Evolutionary conservation across 2,113 vertebrate genomes (phyloP).

Genomic region (Eptatretus burgeri): DNA sequence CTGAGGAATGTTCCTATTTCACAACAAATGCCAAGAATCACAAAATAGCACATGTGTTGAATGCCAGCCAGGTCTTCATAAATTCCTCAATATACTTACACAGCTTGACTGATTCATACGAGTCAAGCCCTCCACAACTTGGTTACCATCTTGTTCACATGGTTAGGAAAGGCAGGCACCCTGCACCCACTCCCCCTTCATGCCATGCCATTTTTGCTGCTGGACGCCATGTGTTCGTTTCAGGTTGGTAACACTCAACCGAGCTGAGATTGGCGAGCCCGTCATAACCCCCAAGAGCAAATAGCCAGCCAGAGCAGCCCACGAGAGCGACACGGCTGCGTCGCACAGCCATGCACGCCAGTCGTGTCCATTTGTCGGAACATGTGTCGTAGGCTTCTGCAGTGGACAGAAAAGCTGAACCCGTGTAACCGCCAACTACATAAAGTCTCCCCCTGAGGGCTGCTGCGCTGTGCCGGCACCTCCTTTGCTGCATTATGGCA

Average conservation of each 20-base stretch:
- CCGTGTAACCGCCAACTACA: constrained; percentile 1
- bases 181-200: not conserved
- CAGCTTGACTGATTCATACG: too few species aligned
- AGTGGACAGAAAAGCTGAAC: not conserved
- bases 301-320: not conserved
- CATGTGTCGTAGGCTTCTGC: not conserved
- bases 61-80: too few species aligned
- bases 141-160: not conserved
- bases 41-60: too few species aligned
- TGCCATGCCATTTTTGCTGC: not conserved
- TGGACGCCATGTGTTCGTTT: not conserved
- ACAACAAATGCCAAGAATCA: too few species aligned
- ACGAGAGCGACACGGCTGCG: constrained; percentile 1
- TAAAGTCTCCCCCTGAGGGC: not conserved
- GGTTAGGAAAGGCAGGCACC: constrained; percentile 1
- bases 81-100: too few species aligned
- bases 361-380: not conserved
- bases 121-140: too few species aligned
- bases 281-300: not conserved
- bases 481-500: not conserved
- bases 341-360: not conserved
- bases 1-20: too few species aligned
- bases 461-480: not conserved
- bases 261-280: constrained; percentile 1
- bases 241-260: not conserved